Percentiles rank a stretch among this genome's conserved stretches.
Evolutionary conservation across 1,140 invertebrate species (phyloP).

Genomic region (Panagrolaimus sp.): DNA sequence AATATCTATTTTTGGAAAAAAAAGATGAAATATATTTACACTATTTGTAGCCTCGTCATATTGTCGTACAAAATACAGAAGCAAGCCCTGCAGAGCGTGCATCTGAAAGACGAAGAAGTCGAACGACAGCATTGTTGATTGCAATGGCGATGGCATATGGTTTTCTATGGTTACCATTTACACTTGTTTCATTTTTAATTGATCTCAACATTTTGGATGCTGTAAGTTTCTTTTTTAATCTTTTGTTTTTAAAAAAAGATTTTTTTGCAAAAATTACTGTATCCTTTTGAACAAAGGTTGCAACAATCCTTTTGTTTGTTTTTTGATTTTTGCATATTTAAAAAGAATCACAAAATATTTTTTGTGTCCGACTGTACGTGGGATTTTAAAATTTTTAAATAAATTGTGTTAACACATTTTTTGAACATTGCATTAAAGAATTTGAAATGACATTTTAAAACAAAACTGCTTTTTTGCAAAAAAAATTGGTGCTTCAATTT

Average conservation of each 20-base stretch:
- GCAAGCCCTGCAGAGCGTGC: conserved; percentile 25
- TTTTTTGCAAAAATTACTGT: no score
- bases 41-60: conserved; percentile 3
- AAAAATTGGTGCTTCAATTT: no score
- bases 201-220: conserved; percentile 45
- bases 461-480: no score
- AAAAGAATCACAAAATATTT: no score
- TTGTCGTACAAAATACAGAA: conserved; percentile 14
- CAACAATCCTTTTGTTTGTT: no score
- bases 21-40: neutral
- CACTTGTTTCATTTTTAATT: conserved; percentile 49
- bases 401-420: neutral
- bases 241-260: no score
- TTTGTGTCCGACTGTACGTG: no score
- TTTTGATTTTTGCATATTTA: no score
- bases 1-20: neutral
- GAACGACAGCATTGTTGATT: conserved; percentile 50
- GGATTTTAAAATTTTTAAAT: no score
- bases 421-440: neutral
- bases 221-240: neutral
- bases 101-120: conserved; percentile 38
- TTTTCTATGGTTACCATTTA: conserved; percentile 55
- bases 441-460: conserved; percentile 1
- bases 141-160: conserved; percentile 57
- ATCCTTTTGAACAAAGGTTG: no score